Conservation (phyloP, 1,140 invertebrate genomes). For the Leptestheria dahalacensis region DNA sequence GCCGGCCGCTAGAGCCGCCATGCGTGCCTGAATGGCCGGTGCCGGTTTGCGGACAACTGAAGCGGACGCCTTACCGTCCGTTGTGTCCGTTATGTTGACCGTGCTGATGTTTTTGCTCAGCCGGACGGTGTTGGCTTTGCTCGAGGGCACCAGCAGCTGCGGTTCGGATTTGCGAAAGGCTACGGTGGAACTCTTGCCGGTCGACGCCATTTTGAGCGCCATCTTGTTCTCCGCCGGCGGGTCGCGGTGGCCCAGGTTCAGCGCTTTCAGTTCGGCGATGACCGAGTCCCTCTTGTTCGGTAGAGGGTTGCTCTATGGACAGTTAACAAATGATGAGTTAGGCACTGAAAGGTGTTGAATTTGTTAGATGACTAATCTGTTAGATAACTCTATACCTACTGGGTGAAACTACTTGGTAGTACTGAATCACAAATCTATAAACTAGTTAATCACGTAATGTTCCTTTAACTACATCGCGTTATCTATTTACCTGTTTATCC, state of each 20-base stretch:
- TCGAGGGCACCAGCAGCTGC: not conserved
- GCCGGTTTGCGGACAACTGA: conserved; percentile 1
- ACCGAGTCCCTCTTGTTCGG: too few relatives aligned
- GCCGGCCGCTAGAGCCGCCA: not conserved
- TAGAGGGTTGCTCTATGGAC: too few relatives aligned
- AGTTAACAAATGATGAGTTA: too few relatives aligned
- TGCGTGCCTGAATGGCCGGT: not conserved
- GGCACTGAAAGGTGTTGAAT: too few relatives aligned
- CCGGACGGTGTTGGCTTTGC: not conserved
- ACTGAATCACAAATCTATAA: too few relatives aligned
- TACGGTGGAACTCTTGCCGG: not conserved
- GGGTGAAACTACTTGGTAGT: too few relatives aligned
- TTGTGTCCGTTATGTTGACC: not conserved
- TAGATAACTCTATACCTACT: too few relatives aligned
- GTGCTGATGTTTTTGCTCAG: not conserved
- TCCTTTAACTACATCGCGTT: too few relatives aligned
- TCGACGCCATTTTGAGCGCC: not conserved
- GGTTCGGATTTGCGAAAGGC: conserved; percentile 1
- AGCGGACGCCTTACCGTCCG: not conserved
- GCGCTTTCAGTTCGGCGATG: too few relatives aligned
- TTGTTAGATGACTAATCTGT: too few relatives aligned
- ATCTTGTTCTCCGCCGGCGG: not conserved
- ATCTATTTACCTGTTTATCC: too few relatives aligned
- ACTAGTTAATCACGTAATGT: too few relatives aligned
- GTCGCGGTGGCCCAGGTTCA: not conserved